Evolutionary conservation across 2,113 vertebrate genomes (phyloP).

Genomic region (Nothocercus nigrocapillus): DNA sequence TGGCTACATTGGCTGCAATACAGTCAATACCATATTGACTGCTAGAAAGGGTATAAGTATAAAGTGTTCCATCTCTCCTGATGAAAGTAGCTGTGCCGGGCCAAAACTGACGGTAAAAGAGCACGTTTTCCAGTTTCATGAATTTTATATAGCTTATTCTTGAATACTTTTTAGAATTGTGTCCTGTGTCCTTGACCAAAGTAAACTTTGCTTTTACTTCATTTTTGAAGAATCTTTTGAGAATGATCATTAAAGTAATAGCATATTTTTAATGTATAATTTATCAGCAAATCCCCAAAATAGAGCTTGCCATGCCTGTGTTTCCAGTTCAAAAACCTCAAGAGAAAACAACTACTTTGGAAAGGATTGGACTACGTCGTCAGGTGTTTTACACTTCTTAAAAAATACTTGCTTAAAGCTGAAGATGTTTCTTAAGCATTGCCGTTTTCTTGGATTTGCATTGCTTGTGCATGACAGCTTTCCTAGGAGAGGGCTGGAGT

Average conservation of each 20-base stretch:
- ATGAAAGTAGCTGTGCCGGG: constrained; percentile 33
- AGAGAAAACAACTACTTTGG: neutral
- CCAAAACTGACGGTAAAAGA: constrained; percentile 30
- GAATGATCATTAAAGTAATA: constrained; percentile 50
- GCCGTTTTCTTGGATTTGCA: neutral
- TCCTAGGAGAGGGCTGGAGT: neutral
- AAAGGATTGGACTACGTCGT: neutral
- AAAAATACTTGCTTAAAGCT: constrained; percentile 1
- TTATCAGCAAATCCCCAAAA: constrained; percentile 13
- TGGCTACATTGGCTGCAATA: constrained; percentile 44
- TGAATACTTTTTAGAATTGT: constrained; percentile 29
- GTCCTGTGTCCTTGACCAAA: neutral
- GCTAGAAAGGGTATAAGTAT: constrained; percentile 21
- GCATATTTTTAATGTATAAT: constrained; percentile 38
- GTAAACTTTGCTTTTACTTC: constrained; percentile 47
- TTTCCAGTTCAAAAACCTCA: neutral
- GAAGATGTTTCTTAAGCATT: neutral
- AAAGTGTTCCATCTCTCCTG: constrained; percentile 44
- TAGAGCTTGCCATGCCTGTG: neutral
- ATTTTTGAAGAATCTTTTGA: constrained; percentile 10
- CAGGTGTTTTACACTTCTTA: neutral
- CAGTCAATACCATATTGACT: constrained; percentile 32
- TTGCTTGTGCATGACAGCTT: neutral
- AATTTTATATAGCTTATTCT: constrained; percentile 11
- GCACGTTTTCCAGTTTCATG: constrained; percentile 1